Conservation (phyloP, 37 sponge, comb jelly and placozoan species). For the Cliona cf. orientalis region DNA sequence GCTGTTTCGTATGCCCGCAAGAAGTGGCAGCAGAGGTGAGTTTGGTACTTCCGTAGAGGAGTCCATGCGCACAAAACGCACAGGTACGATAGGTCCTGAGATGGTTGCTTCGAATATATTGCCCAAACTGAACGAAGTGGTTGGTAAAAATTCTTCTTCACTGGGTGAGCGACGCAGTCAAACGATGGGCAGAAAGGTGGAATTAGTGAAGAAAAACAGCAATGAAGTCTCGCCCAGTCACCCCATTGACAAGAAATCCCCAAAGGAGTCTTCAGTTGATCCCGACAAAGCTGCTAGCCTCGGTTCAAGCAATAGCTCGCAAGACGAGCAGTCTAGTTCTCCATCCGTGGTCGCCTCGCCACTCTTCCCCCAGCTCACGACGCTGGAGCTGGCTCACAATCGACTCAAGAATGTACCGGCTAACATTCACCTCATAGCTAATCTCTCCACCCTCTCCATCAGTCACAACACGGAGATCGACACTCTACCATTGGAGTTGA, state of each 20-base stretch:
- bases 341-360: constrained; percentile 33
- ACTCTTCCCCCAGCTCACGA: constrained; percentile 72
- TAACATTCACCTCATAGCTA: constrained; percentile 52
- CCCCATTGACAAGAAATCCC: no score
- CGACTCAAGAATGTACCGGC: constrained; percentile 46
- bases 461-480: constrained; percentile 76
- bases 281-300: constrained; percentile 4
- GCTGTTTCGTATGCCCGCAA: constrained; percentile 46
- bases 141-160: background rate
- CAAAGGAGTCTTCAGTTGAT: background rate
- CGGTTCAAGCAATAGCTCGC: constrained; percentile 25
- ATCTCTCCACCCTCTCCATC: constrained; percentile 61
- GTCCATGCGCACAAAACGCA: constrained; percentile 4
- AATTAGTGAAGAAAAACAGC: background rate
- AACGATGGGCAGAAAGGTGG: no score
- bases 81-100: background rate
- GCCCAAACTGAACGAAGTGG: background rate
- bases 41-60: constrained; percentile 16
- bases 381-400: constrained; percentile 75
- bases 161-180: background rate
- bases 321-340: constrained; percentile 4
- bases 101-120: background rate
- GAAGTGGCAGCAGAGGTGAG: background rate
- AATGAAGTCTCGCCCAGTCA: background rate
- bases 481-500: constrained; percentile 77